These are phyloP conservation scores for Cantharis rufa DNA, from an alignment of 2,888 invertebrate genomes.

Conservation along the genomic window DNA sequence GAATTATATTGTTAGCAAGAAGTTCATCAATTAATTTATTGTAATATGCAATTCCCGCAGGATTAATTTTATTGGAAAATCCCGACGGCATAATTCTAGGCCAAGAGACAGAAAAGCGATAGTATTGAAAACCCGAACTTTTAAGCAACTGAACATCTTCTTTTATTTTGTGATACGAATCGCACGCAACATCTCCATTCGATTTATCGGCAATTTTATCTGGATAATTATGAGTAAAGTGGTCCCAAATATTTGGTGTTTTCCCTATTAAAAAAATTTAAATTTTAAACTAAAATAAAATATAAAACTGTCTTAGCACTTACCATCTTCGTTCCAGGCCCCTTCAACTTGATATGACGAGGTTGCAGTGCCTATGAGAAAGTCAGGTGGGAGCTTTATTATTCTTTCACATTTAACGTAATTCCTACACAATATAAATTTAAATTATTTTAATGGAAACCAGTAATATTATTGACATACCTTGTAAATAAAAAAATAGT, in stretches of 20 bases:
- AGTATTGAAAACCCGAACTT: conserved; percentile 59
- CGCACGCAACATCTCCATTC: conserved; percentile 28
- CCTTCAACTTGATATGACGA: conserved; percentile 60
- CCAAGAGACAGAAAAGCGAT: conserved; percentile 68
- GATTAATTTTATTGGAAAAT: conserved; percentile 60
- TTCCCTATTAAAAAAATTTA: conserved; percentile 3
- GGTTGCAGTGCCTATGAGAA: conserved; percentile 49
- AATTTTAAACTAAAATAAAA: neutral
- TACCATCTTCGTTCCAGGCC: conserved; percentile 59
- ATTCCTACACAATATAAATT: neutral
- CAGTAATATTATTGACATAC: neutral
- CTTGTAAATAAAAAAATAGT: neutral
- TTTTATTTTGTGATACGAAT: conserved; percentile 25
- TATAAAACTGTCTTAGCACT: conserved; percentile 20
- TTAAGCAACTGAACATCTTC: conserved; percentile 54
- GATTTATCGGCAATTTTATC: conserved; percentile 58
- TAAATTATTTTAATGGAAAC: neutral
- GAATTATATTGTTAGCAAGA: conserved; percentile 56
- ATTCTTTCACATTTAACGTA: neutral
- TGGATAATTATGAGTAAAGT: conserved; percentile 54
- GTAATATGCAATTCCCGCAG: conserved; percentile 67
- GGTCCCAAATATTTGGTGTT: conserved; percentile 61
- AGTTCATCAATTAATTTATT: conserved; percentile 63
- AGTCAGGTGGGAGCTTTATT: conserved; percentile 32
- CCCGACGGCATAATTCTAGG: conserved; percentile 65